These are phyloP conservation scores for Cancer borealis DNA, from an alignment of 2,888 invertebrate species.

Conservation along the genomic window DNA sequence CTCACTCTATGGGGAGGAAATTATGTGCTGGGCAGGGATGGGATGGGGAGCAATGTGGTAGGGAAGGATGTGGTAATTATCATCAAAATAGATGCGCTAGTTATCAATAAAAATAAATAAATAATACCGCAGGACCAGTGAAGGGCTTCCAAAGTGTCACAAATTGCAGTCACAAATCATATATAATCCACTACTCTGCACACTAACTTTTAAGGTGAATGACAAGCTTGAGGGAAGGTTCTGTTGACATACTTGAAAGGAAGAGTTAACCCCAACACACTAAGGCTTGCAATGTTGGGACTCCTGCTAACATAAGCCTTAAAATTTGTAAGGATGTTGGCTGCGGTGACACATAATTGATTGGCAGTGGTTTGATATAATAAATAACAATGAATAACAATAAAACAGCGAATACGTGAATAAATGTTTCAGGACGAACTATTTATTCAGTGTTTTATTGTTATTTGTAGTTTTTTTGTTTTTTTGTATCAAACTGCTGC, in stretches of 20 bases:
- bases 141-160: conserved; percentile 30
- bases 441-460: no score
- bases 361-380: no score
- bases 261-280: neutral
- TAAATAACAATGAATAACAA: no score
- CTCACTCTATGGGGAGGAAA: neutral
- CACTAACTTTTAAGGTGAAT: neutral
- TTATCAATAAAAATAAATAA: neutral
- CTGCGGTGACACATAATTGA: no score
- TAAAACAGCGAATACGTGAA: no score
- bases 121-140: neutral
- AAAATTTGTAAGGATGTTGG: no score
- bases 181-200: neutral
- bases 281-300: neutral
- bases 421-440: no score
- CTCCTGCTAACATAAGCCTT: no score
- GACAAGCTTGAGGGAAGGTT: neutral
- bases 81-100: neutral
- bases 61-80: neutral
- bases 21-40: neutral
- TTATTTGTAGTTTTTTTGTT: no score
- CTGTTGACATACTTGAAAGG: neutral
- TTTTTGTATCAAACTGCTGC: no score
- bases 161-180: conserved; percentile 18
- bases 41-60: neutral